These are phyloP conservation scores for Scolopax rusticola DNA, from an alignment of 2,797 vertebrate species.

Conservation along the genomic window DNA sequence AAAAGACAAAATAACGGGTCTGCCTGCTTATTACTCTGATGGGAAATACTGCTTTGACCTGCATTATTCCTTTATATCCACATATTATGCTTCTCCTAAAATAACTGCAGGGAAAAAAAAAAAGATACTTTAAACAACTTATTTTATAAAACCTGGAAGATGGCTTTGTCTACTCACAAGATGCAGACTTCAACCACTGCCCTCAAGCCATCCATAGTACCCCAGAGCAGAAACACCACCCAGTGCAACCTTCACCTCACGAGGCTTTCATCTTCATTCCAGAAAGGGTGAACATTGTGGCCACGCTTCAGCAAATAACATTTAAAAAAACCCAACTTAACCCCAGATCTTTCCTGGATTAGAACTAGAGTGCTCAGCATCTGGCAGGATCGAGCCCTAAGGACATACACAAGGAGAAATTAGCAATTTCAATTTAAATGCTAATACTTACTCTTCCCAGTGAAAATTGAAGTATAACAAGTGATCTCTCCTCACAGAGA, in stretches of 20 bases:
- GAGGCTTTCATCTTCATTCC: neutral
- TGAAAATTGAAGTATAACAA: slow-evolving; percentile 2
- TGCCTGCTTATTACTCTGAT: neutral
- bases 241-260: fast-evolving
- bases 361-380: neutral
- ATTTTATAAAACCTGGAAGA: neutral
- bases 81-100: neutral
- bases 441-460: slow-evolving; percentile 19
- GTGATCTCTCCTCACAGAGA: neutral
- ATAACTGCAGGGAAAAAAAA: neutral
- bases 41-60: neutral
- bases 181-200: neutral
- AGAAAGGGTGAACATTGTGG: fast-evolving
- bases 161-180: neutral
- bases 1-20: neutral
- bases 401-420: slow-evolving; percentile 4
- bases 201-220: fast-evolving
- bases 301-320: neutral
- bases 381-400: neutral
- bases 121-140: neutral
- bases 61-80: neutral
- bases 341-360: neutral
- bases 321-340: neutral
- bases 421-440: slow-evolving; percentile 50
- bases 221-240: neutral